Evolutionary conservation across 2,113 vertebrate genomes (phyloP), one percentile per base, ranked within the genome.

Genomic region (Toxotes jaculatrix): DNA sequence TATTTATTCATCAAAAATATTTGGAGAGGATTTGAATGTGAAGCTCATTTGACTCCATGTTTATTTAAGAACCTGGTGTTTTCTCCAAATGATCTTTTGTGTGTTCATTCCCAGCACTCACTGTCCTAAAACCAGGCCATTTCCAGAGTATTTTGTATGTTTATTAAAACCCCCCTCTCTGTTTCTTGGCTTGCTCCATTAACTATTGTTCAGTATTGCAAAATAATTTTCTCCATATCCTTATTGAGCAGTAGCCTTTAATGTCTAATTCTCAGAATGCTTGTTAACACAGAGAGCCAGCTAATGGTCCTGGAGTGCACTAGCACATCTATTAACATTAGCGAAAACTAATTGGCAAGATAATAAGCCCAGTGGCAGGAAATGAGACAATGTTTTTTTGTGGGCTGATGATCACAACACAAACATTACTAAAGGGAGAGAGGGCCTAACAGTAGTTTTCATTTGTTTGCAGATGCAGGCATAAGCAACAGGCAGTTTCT

Each of bases 281-380:
- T 92, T 92, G 90, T 90, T 94, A 91, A 87, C 88, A 84, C 76
- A 90, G 81, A 89, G 71, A 90, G 77, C 74, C 75, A 57, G 92
- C 86, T 94, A 93, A 95, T 94, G 90, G 91, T 90, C 89, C 91
- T 93, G 89, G 91, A 91, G 91, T 89, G 85, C 91, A 89, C 83
- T 59, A 73, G 86, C 82, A 92, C 87, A 93, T 91, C 93, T 91
- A 93, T 93, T 93, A 93, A 90, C 92, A 94, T 92, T 89, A 94
- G 90, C 42, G 55, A 79, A 85, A 91, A 92, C 80, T 95, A 95
- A 95, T 94, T 94, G 93, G 89, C 56, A 76, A 86, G 84, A 93
- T 94, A 95, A 95, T 94, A 94, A 93, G 89, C 83, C 82, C 82
- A 55, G 83, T 82, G 83, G 86, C 85, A 86, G 87, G 87, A 89